Conservation (phyloP, 2,888 invertebrate species). For the Harmothoe impar region DNA sequence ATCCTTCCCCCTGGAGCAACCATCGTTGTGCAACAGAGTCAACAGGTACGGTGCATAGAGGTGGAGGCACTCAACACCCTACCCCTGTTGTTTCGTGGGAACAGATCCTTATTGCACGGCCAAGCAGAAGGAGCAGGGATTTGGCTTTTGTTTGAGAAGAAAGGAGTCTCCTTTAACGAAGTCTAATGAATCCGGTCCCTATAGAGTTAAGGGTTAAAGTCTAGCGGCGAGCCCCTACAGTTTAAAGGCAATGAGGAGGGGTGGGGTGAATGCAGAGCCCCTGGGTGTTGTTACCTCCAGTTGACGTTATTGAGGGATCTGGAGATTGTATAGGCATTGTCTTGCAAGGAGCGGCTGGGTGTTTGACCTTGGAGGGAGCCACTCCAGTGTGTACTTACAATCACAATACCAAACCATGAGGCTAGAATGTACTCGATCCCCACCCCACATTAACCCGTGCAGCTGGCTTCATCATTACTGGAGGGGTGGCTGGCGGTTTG, state of each 20-base stretch:
- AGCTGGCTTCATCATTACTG: neutral
- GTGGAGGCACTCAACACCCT: neutral
- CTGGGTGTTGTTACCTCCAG: neutral
- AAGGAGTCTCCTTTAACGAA: neutral
- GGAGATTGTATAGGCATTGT: neutral
- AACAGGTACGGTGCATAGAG: neutral
- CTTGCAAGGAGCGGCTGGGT: slow-evolving; percentile 11
- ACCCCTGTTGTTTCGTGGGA: slow-evolving; percentile 26
- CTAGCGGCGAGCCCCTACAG: no score
- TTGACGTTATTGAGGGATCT: neutral
- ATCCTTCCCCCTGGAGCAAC: neutral
- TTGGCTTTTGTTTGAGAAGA: neutral
- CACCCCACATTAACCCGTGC: neutral
- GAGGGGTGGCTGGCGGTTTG: no score
- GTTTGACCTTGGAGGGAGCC: neutral
- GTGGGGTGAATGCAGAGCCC: neutral
- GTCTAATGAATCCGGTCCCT: slow-evolving; percentile 20
- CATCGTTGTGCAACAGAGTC: slow-evolving; percentile 16
- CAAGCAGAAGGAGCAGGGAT: neutral
- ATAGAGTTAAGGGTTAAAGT: slow-evolving; percentile 22
- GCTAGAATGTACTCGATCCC: neutral
- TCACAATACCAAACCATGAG: neutral
- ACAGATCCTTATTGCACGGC: neutral
- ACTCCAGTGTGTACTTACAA: neutral
- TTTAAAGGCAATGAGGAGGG: neutral